Percentiles rank a stretch among this genome's conserved stretches.
Conservation (phyloP, 2,888 invertebrate genomes). For the Lapara coniferarum region DNA sequence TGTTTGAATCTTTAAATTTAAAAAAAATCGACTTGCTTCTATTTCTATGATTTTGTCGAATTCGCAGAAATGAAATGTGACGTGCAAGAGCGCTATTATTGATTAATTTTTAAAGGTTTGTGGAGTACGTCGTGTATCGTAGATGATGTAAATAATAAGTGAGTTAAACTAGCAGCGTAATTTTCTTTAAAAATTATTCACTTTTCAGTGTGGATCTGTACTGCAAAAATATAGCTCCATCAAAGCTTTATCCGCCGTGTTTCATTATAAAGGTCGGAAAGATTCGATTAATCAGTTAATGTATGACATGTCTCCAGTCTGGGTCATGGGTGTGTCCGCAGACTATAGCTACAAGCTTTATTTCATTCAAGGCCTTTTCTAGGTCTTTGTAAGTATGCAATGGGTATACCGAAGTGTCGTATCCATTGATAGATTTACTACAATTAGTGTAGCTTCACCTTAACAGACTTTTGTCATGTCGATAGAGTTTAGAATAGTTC, state of each 20-base stretch:
- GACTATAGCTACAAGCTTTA: background rate
- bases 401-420: too few species aligned
- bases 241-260: background rate
- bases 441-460: too few species aligned
- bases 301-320: slow-evolving; percentile 5
- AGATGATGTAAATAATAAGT: too few species aligned
- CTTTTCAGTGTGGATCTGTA: background rate
- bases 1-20: slow-evolving; percentile 8
- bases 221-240: background rate
- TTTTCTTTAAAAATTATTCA: background rate
- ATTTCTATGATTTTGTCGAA: background rate
- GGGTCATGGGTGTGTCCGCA: slow-evolving; percentile 9
- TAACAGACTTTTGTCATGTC: too few species aligned
- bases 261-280: slow-evolving; percentile 20
- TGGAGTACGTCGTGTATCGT: too few species aligned
- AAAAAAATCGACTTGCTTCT: background rate
- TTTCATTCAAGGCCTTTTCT: slow-evolving; percentile 4
- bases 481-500: too few species aligned
- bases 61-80: too few species aligned
- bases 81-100: too few species aligned
- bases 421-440: too few species aligned
- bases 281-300: slow-evolving; percentile 16
- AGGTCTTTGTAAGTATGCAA: background rate
- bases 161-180: background rate
- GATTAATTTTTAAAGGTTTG: too few species aligned